A percentile compares a stretch with the other conserved stretches of the same genome.
Evolutionary conservation across 2,797 vertebrate genomes (phyloP).

Genomic region (Sebastes itinus): DNA sequence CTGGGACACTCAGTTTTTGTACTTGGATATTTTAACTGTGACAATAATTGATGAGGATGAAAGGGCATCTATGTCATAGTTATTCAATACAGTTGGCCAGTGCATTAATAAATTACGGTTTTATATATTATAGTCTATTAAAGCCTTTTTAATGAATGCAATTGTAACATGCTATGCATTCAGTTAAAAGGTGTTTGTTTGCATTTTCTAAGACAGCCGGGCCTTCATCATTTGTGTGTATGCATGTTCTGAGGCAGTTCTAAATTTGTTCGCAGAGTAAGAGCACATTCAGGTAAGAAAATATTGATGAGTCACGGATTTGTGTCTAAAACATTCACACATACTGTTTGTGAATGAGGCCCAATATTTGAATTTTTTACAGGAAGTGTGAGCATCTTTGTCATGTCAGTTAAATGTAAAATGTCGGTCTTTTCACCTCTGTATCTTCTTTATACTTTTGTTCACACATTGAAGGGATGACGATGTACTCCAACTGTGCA

Average conservation of each 20-base stretch:
- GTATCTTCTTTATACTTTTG: neutral
- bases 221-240: too few relatives aligned
- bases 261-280: too few relatives aligned
- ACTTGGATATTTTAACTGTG: rapidly evolving
- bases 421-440: neutral
- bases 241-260: too few relatives aligned
- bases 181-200: rapidly evolving
- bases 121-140: rapidly evolving
- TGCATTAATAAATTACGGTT: too few relatives aligned
- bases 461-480: neutral
- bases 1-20: rapidly evolving
- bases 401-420: neutral
- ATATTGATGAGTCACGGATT: rapidly evolving
- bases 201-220: too few relatives aligned
- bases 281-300: too few relatives aligned
- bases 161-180: rapidly evolving
- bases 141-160: too few relatives aligned
- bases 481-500: neutral
- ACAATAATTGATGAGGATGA: too few relatives aligned
- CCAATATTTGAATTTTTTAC: neutral
- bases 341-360: neutral
- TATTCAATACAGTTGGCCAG: too few relatives aligned
- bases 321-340: too few relatives aligned
- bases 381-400: neutral
- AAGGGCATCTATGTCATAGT: too few relatives aligned